Evolutionary conservation across 2,113 vertebrate species (phyloP).

Genomic region (Upupa epops): DNA sequence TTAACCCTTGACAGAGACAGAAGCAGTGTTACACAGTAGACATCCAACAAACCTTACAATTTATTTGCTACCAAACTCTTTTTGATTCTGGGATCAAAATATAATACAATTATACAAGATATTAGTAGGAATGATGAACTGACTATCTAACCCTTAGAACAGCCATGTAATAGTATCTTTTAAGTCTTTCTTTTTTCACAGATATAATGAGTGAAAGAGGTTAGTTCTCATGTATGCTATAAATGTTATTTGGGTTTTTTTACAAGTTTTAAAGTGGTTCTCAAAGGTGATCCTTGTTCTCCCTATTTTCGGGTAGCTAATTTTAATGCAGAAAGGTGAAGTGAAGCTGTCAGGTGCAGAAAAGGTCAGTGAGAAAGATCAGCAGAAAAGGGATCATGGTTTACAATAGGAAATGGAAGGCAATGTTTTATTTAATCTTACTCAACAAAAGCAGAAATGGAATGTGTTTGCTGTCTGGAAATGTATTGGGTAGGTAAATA

Average conservation of each 20-base stretch:
- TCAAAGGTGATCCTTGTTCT: background rate
- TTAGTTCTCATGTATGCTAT: background rate
- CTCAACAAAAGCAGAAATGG: constrained; percentile 32
- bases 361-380: background rate
- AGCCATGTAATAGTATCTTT: background rate
- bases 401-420: background rate
- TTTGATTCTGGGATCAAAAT: background rate
- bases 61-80: background rate
- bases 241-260: background rate
- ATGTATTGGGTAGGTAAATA: background rate
- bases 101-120: background rate
- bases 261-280: background rate
- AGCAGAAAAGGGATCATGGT: background rate
- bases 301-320: background rate
- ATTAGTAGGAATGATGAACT: background rate
- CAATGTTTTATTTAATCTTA: constrained; percentile 25
- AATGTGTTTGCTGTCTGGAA: constrained; percentile 54
- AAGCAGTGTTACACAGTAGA: background rate
- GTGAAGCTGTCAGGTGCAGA: background rate
- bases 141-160: background rate
- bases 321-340: background rate
- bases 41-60: background rate
- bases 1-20: background rate
- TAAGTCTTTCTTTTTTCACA: background rate
- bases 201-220: background rate